Base-by-base conservation (phyloP, 2,113 vertebrate genomes). In the Phoxinus phoxinus region DNA sequence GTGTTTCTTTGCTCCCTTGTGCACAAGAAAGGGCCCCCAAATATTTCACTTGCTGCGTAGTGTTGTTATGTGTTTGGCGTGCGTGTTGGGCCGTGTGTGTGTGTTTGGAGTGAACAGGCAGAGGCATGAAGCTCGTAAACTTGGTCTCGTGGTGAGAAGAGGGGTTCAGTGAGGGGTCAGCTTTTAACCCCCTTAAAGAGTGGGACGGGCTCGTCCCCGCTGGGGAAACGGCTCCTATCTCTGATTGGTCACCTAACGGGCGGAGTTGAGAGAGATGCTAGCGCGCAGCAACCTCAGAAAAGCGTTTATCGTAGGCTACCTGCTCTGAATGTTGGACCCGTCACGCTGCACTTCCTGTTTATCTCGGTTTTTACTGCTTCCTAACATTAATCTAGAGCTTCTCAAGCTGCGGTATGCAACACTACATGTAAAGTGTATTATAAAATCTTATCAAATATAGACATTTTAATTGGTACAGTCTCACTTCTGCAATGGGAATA, bases 31-130 rank as follows among this genome's bases (percentile, higher is more conserved):
- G 85, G 58, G 75, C 63, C 75, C 77, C 48, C 17, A 76, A 88
- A 73, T 69, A 86, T 77, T 72, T 76, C 35, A 84, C 82, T 81
- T 76, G 77, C 85, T 77, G 61, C 75, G 76, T 85, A 83, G 84
- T 77, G 81, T 78, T 89, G 83, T 79, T 87, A 72, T 81, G 73
- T 90, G 95, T 94, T 94, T 95, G 93, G 94, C 93, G 93, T 94
- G 85, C 74, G 46, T n/a, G 27, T 51, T 44, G 44, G n/a, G 63
- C 48, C 32, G 71, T 75, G 77, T 85, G 83, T 87, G 86, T 83
- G 71, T 86, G 56, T 82, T 67, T 58, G 41, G 93, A 89, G 92
- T 94, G 91, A 67, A 84, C 85, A 89, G 82, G 83, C 83, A 61
- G 85, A 84, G 72, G 85, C 84, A 84, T 79, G 75, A 80, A 35